phyloP scores from a whole-genome alignment of 2,888 invertebrate species.

The Hypsopygia costalis region DNA sequence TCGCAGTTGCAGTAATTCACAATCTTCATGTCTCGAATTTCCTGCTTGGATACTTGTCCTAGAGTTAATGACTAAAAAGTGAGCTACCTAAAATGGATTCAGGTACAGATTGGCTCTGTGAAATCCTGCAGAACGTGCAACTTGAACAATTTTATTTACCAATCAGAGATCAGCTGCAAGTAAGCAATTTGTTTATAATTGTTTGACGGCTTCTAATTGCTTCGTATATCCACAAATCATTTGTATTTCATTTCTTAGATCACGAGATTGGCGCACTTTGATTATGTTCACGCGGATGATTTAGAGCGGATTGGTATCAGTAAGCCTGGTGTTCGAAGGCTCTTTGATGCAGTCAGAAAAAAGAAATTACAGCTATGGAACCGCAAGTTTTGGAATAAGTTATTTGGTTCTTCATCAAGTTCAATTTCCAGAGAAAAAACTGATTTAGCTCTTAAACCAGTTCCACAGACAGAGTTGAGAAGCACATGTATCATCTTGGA shows the following conservation, averaged over 20 bases:
- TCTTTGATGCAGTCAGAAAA: conserved; percentile 96
- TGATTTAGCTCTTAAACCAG: conserved; percentile 71
- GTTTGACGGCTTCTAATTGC: conserved; percentile 5
- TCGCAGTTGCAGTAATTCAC: conserved; percentile 24
- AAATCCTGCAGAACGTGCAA: conserved; percentile 93
- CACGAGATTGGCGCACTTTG: conserved; percentile 96
- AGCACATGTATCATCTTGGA: conserved; percentile 91
- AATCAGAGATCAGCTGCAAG: conserved; percentile 95
- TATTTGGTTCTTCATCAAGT: conserved; percentile 81
- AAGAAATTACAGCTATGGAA: conserved; percentile 90
- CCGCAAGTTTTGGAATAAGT: conserved; percentile 89
- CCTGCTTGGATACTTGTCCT: conserved; percentile 58
- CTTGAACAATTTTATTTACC: conserved; percentile 94
- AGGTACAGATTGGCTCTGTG: conserved; percentile 89
- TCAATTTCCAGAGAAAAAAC: conserved; percentile 56
- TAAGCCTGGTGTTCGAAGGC: conserved; percentile 93
- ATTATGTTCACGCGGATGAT: conserved; percentile 97
- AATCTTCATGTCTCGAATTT: conserved; percentile 48
- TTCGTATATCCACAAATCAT: neutral
- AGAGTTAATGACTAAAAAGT: conserved; percentile 21
- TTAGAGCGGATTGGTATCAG: conserved; percentile 96
- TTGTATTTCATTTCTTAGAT: conserved; percentile 77
- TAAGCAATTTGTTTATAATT: conserved; percentile 46
- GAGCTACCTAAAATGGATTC: conserved; percentile 55
- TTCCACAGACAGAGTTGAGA: conserved; percentile 51